Evolutionary conservation across 2,113 vertebrate species (phyloP).

Genomic region (Scytalopus superciliaris): DNA sequence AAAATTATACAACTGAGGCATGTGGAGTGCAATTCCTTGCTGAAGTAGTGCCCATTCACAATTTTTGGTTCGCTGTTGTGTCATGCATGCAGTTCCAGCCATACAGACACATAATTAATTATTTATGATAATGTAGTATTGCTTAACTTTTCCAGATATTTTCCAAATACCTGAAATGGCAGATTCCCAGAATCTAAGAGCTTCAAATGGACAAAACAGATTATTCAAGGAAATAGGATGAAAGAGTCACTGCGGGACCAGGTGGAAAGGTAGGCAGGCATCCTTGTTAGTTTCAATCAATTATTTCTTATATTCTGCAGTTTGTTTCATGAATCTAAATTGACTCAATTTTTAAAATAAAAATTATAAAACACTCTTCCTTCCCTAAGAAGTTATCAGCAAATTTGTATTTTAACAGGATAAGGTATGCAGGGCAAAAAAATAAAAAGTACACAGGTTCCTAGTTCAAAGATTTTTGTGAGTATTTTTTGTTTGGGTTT

Average conservation of each 20-base stretch:
- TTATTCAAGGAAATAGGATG: not conserved
- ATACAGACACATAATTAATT: not conserved
- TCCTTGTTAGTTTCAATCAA: not conserved
- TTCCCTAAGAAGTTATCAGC: not conserved
- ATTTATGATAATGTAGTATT: not conserved
- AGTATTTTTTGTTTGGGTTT: not conserved
- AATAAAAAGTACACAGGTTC: not conserved
- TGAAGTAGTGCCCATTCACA: not conserved
- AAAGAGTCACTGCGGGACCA: not conserved
- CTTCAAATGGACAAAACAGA: not conserved
- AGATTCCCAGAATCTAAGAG: not conserved
- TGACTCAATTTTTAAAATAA: not conserved
- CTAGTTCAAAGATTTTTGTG: not conserved
- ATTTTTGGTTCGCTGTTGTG: not conserved
- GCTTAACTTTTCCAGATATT: not conserved
- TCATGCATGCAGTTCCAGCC: not conserved
- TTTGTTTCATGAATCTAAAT: not conserved
- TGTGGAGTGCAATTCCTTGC: not conserved
- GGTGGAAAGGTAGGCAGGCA: not conserved
- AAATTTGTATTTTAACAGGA: not conserved
- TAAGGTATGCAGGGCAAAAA: not conserved
- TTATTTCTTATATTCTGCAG: not conserved
- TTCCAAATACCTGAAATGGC: not conserved
- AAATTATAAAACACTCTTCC: not conserved
- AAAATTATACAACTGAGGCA: not conserved